A percentile compares a stretch with the other conserved stretches of the same genome.
Evolutionary conservation across 2,888 invertebrate species (phyloP).

Genomic region (Thecophora atra): DNA sequence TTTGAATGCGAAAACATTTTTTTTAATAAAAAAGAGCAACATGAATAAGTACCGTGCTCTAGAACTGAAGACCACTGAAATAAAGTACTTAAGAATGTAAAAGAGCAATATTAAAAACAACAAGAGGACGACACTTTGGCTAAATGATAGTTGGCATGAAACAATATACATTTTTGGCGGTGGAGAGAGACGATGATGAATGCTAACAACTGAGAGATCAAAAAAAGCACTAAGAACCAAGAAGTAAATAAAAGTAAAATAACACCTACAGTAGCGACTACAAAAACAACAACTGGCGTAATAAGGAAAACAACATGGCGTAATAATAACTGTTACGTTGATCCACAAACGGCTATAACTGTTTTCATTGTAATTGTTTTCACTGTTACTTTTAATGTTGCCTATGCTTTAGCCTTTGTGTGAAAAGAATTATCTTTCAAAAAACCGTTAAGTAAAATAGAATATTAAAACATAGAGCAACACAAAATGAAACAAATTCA

Average conservation of each 20-base stretch:
- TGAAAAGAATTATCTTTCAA: slow-evolving; percentile 1
- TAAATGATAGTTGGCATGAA: background rate
- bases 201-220: too few relatives aligned
- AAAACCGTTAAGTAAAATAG: background rate
- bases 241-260: background rate
- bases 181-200: background rate
- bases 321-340: too few relatives aligned
- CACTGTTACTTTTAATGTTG: slow-evolving; percentile 26
- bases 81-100: background rate
- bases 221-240: background rate
- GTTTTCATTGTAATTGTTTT: background rate
- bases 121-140: slow-evolving; percentile 24
- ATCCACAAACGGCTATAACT: too few relatives aligned
- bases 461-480: background rate
- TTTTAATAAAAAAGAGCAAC: background rate
- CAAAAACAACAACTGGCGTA: slow-evolving; percentile 31
- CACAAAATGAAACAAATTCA: too few relatives aligned
- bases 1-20: background rate
- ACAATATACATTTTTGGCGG: background rate
- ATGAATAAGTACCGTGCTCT: background rate
- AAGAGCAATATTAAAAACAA: slow-evolving; percentile 30
- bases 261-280: slow-evolving; percentile 5
- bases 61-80: background rate
- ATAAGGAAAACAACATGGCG: too few relatives aligned
- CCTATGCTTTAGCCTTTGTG: too few relatives aligned